A percentile compares a stretch with the other conserved stretches of the same genome.
These are phyloP conservation scores for Patiria miniata DNA, from an alignment of 35 echinoderm and acorn worm species.

Conservation along the genomic window DNA sequence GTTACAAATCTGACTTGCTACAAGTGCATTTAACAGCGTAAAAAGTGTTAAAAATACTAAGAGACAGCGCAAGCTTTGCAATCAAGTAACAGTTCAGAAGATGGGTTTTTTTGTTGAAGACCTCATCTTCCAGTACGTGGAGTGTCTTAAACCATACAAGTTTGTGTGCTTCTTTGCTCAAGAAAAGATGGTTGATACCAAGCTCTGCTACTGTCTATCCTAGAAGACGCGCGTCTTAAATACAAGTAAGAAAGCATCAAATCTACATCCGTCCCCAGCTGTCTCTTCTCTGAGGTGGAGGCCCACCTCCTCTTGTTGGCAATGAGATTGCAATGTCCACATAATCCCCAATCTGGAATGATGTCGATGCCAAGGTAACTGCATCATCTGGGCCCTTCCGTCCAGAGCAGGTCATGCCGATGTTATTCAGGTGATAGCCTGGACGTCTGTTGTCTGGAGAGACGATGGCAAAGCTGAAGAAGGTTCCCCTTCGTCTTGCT, in stretches of 20 bases:
- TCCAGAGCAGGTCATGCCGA: conserved; percentile 97
- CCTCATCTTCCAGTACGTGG: too few species aligned
- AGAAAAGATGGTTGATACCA: too few species aligned
- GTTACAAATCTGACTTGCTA: too few species aligned
- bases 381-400: conserved; percentile 90
- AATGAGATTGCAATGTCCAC: conserved; percentile 93
- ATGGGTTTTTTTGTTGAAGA: too few species aligned
- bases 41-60: too few species aligned
- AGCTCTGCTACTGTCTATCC: too few species aligned
- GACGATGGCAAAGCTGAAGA: conserved; percentile 94
- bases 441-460: conserved; percentile 65
- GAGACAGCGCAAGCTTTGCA: too few species aligned
- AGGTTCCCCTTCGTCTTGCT: conserved; percentile 81
- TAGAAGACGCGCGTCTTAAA: too few species aligned
- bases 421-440: conserved; percentile 82
- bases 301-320: conserved; percentile 68
- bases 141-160: too few species aligned
- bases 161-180: too few species aligned
- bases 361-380: conserved; percentile 64
- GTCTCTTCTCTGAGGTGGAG: conserved; percentile 18
- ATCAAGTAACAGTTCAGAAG: too few species aligned
- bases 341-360: conserved; percentile 94
- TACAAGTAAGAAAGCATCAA: neutral
- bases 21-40: too few species aligned
- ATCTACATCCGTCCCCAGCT: conserved; percentile 44